Conservation (phyloP, 2,113 vertebrate genomes). For the Clarias gariepinus region DNA sequence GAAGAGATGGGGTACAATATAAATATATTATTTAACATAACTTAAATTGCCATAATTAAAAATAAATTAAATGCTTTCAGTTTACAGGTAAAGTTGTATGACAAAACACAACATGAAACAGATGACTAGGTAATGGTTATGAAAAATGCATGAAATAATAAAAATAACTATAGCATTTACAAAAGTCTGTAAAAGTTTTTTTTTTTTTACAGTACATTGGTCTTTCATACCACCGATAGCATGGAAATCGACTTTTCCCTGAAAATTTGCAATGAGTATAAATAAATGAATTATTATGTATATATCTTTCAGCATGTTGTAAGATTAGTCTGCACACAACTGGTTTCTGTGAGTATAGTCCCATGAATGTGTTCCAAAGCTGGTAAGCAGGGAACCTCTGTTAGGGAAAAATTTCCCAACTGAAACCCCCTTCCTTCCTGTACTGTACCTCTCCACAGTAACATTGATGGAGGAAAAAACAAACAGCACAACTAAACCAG, state of each 20-base stretch:
- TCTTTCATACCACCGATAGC: background rate
- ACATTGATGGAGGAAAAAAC: background rate
- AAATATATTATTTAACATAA: background rate
- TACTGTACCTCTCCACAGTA: background rate
- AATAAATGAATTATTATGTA: background rate
- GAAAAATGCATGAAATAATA: background rate
- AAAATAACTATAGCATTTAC: background rate
- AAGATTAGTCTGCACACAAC: background rate
- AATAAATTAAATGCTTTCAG: background rate
- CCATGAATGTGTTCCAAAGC: background rate
- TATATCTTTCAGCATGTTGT: background rate
- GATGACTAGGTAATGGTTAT: background rate
- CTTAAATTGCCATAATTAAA: background rate
- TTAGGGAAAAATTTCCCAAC: too few relatives aligned
- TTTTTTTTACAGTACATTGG: too few relatives aligned
- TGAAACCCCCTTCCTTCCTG: too few relatives aligned
- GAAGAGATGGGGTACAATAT: background rate
- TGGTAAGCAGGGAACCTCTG: background rate
- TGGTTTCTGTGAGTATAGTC: background rate
- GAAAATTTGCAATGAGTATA: background rate
- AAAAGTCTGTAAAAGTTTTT: background rate
- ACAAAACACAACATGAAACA: background rate
- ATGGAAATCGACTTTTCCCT: background rate
- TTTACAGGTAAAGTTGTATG: background rate
- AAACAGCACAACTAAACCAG: background rate